Evolutionary conservation across 2,113 vertebrate genomes (phyloP), one percentile per base, ranked within the genome.

Genomic region (Clarias batrachus): DNA sequence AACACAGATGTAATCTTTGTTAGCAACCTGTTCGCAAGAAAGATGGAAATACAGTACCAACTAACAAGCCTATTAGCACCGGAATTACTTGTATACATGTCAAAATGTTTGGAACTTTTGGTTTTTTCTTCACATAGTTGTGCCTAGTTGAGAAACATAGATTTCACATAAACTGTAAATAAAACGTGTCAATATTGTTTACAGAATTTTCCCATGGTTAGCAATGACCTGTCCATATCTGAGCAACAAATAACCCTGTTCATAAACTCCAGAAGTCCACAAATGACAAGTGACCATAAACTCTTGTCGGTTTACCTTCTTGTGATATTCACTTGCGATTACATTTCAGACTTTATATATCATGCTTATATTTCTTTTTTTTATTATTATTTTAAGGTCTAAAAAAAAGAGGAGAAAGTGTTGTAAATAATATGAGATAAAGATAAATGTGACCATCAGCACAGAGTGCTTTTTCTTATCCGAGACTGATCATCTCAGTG

Each of bases 381-480:
- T 76, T 79, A 33, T 73, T 84, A 71, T 6, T 54, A 76, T 73
- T 84, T 71, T 6, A 76, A 76, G 12, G 48, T 3, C 74, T 77
- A 2, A 52, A 7, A 65, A 57, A 41, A 60, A 17, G 16, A 65
- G 33, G 10, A n/a, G 8, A n/a, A 33, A 85, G 78, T 70, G 33
- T 71, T 86, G 27, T 84, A 73, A 68, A 71, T 63, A 65, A 60
- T 81, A 41, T 71, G 73, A 85, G 7, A 66, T 27, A 60, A 60
- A 85, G 7, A 66, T 57, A 60, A 60, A 80, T 48, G 54, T 59
- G 66, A 73, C 37, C 52, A 68, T 85, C 77, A 82, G 82, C 82
- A 87, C 76, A 74, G 41, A 79, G 86, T 85, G 88, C 68, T 87
- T 62, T 76, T 84, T 87, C 37, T 57, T 59, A 73, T 77, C 57